phyloP scores from a whole-genome alignment of 2,113 vertebrate genomes.

The Stercorarius parasiticus region DNA sequence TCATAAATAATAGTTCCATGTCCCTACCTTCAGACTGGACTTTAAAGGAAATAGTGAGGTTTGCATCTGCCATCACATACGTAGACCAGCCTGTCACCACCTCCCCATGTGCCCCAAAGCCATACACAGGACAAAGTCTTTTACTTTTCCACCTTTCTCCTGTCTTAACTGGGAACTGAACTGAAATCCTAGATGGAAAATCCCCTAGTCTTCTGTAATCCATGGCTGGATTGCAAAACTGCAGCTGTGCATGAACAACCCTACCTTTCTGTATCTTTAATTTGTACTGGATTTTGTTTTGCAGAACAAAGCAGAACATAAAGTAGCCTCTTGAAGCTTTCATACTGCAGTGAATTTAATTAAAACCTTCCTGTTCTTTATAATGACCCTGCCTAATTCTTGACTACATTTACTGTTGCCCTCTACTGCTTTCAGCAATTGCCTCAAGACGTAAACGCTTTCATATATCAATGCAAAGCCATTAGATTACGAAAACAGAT shows the following conservation, averaged over 20 bases:
- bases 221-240: not conserved
- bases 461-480: conserved; percentile 1
- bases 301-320: not conserved
- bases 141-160: not conserved
- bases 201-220: not conserved
- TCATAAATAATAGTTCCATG: not conserved
- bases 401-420: not conserved
- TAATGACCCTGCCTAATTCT: not conserved
- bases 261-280: not conserved
- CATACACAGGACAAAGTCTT: not conserved
- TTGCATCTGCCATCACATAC: not conserved
- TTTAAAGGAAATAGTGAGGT: not conserved
- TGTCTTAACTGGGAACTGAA: not conserved
- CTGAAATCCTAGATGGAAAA: not conserved
- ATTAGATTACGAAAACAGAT: conserved; percentile 1
- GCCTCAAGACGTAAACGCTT: not conserved
- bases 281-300: not conserved
- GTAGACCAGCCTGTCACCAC: not conserved
- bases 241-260: not conserved
- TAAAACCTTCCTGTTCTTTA: not conserved
- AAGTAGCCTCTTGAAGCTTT: not conserved
- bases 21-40: not conserved
- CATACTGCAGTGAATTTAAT: not conserved
- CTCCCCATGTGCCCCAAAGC: not conserved
- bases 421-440: not conserved